Evolutionary conservation across 2,888 invertebrate species (phyloP), one percentile per base, ranked within the genome.

Genomic region (Desoria tigrina): DNA sequence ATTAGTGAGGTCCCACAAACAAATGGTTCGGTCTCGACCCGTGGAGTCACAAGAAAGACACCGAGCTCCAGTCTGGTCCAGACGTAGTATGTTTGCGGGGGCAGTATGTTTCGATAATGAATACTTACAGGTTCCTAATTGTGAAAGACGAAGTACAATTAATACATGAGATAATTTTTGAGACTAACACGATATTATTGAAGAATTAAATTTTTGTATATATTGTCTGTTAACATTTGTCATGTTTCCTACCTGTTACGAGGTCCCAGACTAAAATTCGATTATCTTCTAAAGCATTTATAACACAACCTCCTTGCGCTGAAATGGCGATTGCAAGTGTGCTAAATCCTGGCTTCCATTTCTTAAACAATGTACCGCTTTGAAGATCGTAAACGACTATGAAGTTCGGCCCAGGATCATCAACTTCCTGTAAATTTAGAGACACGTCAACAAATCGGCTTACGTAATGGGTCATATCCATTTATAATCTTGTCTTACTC

Each of bases 311-410:
- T 77, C 90, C 89, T 68, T 85, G 85, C 23, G 91, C 90, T 77
- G 91, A 90, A 80, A 93, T 92, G 74, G 90, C 90, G 75, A 93
- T 82, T n/a, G 91, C 88, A 4, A 88, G 89, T 1, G 90, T 90
- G 80, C 90, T 89, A 73, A 88, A 88, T 27, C 88, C 88, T 1
- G 92, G 91, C 81, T 92, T 92, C 90, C 92, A 92, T 81, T 92
- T 93, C 81, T 92, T 92, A 82, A 93, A 93, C 75, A 93, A 80
- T 0, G 92, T 92, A 61, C 93, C 93, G 71, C 91, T 92, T 81
- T 90, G 90, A 54, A 94, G 84, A 82, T 94, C 93, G 80, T 93
- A 93, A 55, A 93, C 92, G 58, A 92, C 90, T 63, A 93, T 90
- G 82, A 92, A 93, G 83, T 92, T 92, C 0, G 92, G 90, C 66